phyloP scores from a whole-genome alignment of 1,140 invertebrate genomes.

The Sycobia sp. region DNA sequence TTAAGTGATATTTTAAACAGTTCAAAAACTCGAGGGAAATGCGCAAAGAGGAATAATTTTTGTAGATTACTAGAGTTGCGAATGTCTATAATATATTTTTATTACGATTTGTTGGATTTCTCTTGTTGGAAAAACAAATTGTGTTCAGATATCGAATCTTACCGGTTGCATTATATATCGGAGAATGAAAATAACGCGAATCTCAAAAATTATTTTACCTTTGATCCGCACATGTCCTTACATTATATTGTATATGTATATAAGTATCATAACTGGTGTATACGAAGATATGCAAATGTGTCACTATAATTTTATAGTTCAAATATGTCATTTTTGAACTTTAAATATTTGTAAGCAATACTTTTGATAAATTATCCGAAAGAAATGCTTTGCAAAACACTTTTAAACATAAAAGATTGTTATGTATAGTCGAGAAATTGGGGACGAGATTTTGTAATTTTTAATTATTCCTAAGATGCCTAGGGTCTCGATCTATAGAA shows the following conservation, averaged over 20 bases:
- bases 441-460: constrained; percentile 5
- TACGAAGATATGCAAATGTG: background rate
- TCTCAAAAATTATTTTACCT: constrained; percentile 22
- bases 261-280: constrained; percentile 13
- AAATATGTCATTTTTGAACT: constrained; percentile 12
- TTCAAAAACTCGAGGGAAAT: background rate
- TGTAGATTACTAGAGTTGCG: constrained; percentile 19
- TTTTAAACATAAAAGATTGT: constrained; percentile 9
- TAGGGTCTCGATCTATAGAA: constrained; percentile 17
- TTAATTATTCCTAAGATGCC: constrained; percentile 1
- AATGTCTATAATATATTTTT: constrained; percentile 19
- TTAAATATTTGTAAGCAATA: constrained; percentile 11
- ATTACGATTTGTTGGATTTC: constrained; percentile 24
- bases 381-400: constrained; percentile 17
- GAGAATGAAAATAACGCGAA: background rate
- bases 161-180: constrained; percentile 11
- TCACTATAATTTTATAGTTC: constrained; percentile 1
- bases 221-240: constrained; percentile 1
- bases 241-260: constrained; percentile 11
- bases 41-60: background rate
- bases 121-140: background rate
- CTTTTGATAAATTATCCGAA: background rate
- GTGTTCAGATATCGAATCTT: constrained; percentile 26
- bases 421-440: constrained; percentile 4
- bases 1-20: constrained; percentile 16